Evolutionary conservation across 2,888 invertebrate genomes (phyloP), one percentile per base, ranked within the genome.

Genomic region (Anoncus sp.): DNA sequence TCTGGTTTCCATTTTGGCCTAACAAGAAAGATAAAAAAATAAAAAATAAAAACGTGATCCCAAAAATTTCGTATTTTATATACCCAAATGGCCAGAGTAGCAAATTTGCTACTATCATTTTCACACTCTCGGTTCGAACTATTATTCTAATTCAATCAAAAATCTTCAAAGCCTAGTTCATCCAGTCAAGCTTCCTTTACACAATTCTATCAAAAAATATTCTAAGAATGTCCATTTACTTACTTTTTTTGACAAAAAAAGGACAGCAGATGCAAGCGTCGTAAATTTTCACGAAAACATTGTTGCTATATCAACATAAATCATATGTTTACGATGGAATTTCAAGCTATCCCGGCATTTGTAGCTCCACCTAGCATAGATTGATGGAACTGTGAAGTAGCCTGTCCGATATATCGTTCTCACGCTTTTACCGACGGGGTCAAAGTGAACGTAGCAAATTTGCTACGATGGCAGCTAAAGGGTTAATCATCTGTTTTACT

Each of bases 371-470:
- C 9, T 53, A 14, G 1, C 24, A 53, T 27, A 27, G 14, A 53
- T 53, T 24, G 53, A 53, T 53, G 10, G 3, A 16, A 55, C 31
- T 55, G 31, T 14, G 14, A 55, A 55, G 3, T 31, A n/a, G 22
- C 7, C 27, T 55, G 27, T 35, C 7, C 55, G 31, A 27, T 55
- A 31, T 27, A 31, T 27, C 31, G 16, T 55, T 24, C 10, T 53
- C 14, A 51, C 51, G 24, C 3, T 20, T 22, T 20, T 51, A 51
- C 24, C 22, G 51, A 51, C 22, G 51, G 20, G 22, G 20, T 51
- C 22, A 51, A 51, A 51, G 22, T 22, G 22, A 51, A 51, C 6
- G n/a, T n/a, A n/a, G n/a, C n/a, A n/a, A n/a, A n/a, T n/a, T n/a
- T n/a, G n/a, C n/a, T n/a, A n/a, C n/a, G n/a, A n/a, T n/a, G n/a